phyloP scores from a whole-genome alignment of 2,113 vertebrate genomes.

The Actenoides lindsayi region DNA sequence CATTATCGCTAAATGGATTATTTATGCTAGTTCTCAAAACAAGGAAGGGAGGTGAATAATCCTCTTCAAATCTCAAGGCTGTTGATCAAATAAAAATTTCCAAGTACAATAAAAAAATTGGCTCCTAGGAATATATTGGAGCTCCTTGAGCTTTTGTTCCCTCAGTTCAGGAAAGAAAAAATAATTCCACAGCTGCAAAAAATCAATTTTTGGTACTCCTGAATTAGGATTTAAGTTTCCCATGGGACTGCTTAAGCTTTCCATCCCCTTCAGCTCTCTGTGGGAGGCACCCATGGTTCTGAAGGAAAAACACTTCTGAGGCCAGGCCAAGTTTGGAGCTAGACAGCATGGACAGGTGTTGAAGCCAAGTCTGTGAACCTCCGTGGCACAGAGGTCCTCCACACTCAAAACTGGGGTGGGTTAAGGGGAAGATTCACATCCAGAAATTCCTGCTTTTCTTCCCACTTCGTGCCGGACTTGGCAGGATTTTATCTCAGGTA shows the following conservation, averaged over 20 bases:
- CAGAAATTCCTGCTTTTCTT: neutral
- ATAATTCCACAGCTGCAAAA: constrained; percentile 39
- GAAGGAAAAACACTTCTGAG: constrained; percentile 28
- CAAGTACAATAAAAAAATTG: constrained; percentile 70
- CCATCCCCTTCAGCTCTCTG: constrained; percentile 34
- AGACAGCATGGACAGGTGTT: neutral
- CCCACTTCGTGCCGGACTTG: neutral
- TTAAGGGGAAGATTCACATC: neutral
- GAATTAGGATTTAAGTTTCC: constrained; percentile 61
- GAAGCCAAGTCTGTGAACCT: constrained; percentile 42
- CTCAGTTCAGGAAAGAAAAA: constrained; percentile 33
- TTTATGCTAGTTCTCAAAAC: constrained; percentile 74
- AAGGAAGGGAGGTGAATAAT: constrained; percentile 64
- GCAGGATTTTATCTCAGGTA: neutral
- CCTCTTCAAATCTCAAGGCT: constrained; percentile 72
- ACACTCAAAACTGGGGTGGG: neutral
- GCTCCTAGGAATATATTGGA: constrained; percentile 28
- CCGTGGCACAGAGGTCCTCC: neutral
- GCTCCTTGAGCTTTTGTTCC: constrained; percentile 15
- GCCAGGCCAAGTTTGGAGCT: neutral
- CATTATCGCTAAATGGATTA: constrained; percentile 78
- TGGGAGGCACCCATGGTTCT: constrained; percentile 41
- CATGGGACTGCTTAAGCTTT: constrained; percentile 34
- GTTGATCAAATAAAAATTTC: constrained; percentile 78
- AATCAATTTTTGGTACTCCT: constrained; percentile 55